phyloP scores from a whole-genome alignment of 2,113 vertebrate species.

The Hirundichthys speculiger region DNA sequence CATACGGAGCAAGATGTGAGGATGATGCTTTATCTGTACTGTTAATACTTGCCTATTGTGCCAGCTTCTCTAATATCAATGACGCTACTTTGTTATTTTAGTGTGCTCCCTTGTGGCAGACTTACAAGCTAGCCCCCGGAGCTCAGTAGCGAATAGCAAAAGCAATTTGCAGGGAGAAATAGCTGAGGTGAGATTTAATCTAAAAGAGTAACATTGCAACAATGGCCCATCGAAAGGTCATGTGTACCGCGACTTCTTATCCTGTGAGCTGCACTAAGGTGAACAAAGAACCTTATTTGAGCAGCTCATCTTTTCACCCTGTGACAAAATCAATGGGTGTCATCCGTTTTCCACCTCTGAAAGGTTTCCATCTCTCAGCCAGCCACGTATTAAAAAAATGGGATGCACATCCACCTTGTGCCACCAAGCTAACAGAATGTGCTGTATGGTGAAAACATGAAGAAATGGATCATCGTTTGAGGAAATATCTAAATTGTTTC shows the following conservation, averaged over 20 bases:
- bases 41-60: slow-evolving; percentile 36
- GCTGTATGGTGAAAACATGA: not conserved
- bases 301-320: slow-evolving; percentile 27
- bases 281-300: slow-evolving; percentile 47
- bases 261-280: slow-evolving; percentile 44
- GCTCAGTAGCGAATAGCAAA: slow-evolving; percentile 19
- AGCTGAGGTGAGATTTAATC: slow-evolving; percentile 45
- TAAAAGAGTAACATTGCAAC: slow-evolving; percentile 24
- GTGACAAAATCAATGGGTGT: slow-evolving; percentile 45
- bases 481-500: slow-evolving; percentile 5
- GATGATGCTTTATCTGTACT: slow-evolving; percentile 46
- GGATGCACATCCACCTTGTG: slow-evolving; percentile 12
- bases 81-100: slow-evolving; percentile 24
- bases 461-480: slow-evolving; percentile 9
- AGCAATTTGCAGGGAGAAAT: slow-evolving; percentile 23
- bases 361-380: slow-evolving; percentile 22
- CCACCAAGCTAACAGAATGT: not conserved
- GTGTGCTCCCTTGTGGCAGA: not conserved
- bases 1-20: slow-evolving; percentile 55
- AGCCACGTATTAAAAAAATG: slow-evolving; percentile 42
- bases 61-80: slow-evolving; percentile 17
- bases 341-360: slow-evolving; percentile 18
- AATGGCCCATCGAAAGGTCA: slow-evolving; percentile 55
- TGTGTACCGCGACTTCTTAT: slow-evolving; percentile 14
- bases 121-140: slow-evolving; percentile 7